These are phyloP conservation scores for Psix sp. DNA, from an alignment of 1,140 invertebrate species.

Conservation along the genomic window DNA sequence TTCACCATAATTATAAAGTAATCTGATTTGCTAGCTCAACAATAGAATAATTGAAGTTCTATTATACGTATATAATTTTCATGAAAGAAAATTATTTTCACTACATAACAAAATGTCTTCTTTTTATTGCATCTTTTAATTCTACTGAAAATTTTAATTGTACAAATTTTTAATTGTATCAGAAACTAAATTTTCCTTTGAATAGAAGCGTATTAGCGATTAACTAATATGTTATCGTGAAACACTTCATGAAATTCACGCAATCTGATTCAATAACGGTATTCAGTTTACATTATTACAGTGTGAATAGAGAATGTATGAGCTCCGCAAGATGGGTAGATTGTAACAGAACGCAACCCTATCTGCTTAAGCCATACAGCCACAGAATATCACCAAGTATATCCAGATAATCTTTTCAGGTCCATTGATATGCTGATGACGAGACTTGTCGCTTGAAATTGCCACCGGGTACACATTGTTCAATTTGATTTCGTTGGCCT, in stretches of 20 bases:
- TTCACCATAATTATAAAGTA: too few species aligned
- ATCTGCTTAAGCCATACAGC: slow-evolving; percentile 72
- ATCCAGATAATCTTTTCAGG: slow-evolving; percentile 75
- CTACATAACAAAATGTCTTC: too few species aligned
- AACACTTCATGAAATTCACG: slow-evolving; percentile 48
- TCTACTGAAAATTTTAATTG: too few species aligned
- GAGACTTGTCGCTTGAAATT: slow-evolving; percentile 78
- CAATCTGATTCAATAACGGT: slow-evolving; percentile 52
- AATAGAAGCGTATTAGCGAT: slow-evolving; percentile 39
- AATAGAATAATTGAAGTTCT: too few species aligned
- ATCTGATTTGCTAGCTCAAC: too few species aligned
- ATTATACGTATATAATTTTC: too few species aligned
- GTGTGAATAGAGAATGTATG: slow-evolving; percentile 51
- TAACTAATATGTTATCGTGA: slow-evolving; percentile 48
- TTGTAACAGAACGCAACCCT: slow-evolving; percentile 70
- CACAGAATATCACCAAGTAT: slow-evolving; percentile 73
- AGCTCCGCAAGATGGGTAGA: slow-evolving; percentile 52
- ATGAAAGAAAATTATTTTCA: too few species aligned
- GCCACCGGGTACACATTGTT: slow-evolving; percentile 75
- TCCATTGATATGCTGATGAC: slow-evolving; percentile 78
- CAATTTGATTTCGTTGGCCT: slow-evolving; percentile 68
- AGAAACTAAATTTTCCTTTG: not conserved
- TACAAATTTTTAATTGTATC: too few species aligned
- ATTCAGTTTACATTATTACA: slow-evolving; percentile 57
- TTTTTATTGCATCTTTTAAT: too few species aligned